Base-by-base conservation (phyloP, 2,888 invertebrate species). In the Cerceris ruficornis region DNA sequence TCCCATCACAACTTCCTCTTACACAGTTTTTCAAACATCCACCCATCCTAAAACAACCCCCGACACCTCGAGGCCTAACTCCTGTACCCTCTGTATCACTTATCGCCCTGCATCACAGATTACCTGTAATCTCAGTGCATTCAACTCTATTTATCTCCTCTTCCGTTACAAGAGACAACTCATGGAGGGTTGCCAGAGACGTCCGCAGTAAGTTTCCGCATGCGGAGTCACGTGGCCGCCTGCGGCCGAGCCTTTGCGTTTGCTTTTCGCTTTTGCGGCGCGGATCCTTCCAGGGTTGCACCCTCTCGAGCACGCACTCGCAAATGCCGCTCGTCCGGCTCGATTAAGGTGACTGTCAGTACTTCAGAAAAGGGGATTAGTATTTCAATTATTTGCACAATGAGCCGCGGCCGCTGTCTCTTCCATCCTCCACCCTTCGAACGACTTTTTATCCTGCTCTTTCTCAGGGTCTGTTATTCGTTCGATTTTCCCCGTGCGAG, bases 371-470 rank as follows among this genome's bases (percentile, higher is more conserved):
- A 81, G 77, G 81, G 89, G 92, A 92, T 92, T 92, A 92, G 89
- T 88, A 88, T 92, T 92, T 91, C 92, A 91, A 91, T 92, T 92
- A 92, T 92, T 92, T 92, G 88, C 85, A 89, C 90, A 90, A 90
- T 88, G 84, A 87, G 85, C 72, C 75, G 65, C 59, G 75, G 64
- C 71, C 68, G 65, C 15, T 42, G 71, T 15, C 14, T 69, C 55
- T 11, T 7, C 46, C 15, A 43, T 61, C 52, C 46, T 39, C 8
- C 1, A 41, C 9, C 9, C 8, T 6, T 9, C 8, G 50, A 17
- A 7, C 11, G n/a, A 15, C 17, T 60, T 46, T 54, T 8, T 11
- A 28, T 9, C 15, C 9, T 1, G 58, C 62, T 41, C 14, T 13
- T 46, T 11, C 17, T 11, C n/a, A 41, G 43, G 13, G n/a, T 43